These are phyloP conservation scores for Geopemphigus sp. DNA, from an alignment of 1,140 invertebrate genomes.

Conservation along the genomic window DNA sequence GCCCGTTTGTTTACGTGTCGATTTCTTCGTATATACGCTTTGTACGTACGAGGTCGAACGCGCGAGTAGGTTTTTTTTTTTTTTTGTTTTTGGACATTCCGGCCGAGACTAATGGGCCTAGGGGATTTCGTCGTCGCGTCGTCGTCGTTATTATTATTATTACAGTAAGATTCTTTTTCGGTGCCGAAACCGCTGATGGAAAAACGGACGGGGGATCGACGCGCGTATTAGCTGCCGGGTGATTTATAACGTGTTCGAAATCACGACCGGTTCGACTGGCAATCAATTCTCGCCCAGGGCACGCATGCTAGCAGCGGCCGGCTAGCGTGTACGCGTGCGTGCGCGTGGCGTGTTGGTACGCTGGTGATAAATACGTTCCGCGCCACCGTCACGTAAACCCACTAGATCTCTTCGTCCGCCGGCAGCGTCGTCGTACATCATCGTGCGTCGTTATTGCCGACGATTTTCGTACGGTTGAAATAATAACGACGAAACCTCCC, in stretches of 20 bases:
- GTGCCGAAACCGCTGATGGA: slow-evolving; percentile 37
- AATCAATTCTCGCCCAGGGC: slow-evolving; percentile 46
- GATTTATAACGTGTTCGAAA: slow-evolving; percentile 49
- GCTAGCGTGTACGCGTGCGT: too few species aligned
- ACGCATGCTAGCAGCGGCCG: slow-evolving; percentile 12
- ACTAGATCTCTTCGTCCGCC: too few species aligned
- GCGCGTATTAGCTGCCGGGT: slow-evolving; percentile 44
- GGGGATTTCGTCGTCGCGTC: slow-evolving; percentile 1
- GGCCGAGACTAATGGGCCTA: slow-evolving; percentile 10
- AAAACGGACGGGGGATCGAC: too few species aligned
- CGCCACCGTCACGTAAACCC: too few species aligned
- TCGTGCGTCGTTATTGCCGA: background rate
- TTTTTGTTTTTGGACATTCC: slow-evolving; percentile 32
- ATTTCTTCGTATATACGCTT: background rate
- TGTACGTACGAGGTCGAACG: background rate
- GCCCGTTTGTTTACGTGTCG: too few species aligned
- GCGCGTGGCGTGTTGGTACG: too few species aligned
- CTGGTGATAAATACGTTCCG: slow-evolving; percentile 42
- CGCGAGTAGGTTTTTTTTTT: background rate
- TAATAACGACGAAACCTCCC: too few species aligned
- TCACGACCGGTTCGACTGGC: slow-evolving; percentile 48
- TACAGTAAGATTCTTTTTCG: slow-evolving; percentile 20
- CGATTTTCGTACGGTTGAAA: too few species aligned
- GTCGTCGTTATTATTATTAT: slow-evolving; percentile 21
- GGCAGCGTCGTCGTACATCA: background rate